Evolutionary conservation across 2,888 invertebrate genomes (phyloP), one percentile per base, ranked within the genome.

Genomic region (Eristalis intricaria): DNA sequence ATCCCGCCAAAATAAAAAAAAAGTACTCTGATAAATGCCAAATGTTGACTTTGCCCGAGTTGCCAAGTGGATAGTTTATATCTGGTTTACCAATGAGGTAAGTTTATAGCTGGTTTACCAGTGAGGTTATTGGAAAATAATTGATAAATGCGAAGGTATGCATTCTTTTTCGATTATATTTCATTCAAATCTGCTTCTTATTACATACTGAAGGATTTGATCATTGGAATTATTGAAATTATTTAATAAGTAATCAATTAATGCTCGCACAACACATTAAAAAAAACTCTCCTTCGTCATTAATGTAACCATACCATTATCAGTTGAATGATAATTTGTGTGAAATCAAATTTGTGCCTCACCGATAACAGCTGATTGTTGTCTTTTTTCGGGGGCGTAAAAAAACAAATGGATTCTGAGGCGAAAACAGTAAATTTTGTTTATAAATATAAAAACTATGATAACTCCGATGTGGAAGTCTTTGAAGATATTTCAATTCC

Each of bases 401-500:
- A 8, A 63, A 29, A 60, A 26, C 60, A 60, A 50, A 85, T 86
- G 84, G 79, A 80, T 43, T 15, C 63, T 2, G 75, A 75, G 4
- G 22, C 68, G 2, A 90, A 90, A 23, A 87, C 60, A 3, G 90
- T 91, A 3, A 73, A 82, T 40, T 93, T 93, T 90, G 76, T 89
- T n/a, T 93, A 93, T 74, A 89, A 89, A 4, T 93, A 92, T 70
- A 90, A 90, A 80, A 91, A 92, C 58, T 90, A 91, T 84, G 91
- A 92, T 74, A 90, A 89, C 10, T 89, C 89, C 4, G 89, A 89
- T 8, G 87, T 88, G 63, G 87, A 90, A 50, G 89, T 90, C 0
- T 81, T 71, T 0, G 70, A 91, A 56, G 82, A 90, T 38, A 90
- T 93, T 10, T 84, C 69, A 1, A 90, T 93, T 26, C 93, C 93